phyloP scores from a whole-genome alignment of 2,797 vertebrate species.

The Distichodus sexfasciatus region DNA sequence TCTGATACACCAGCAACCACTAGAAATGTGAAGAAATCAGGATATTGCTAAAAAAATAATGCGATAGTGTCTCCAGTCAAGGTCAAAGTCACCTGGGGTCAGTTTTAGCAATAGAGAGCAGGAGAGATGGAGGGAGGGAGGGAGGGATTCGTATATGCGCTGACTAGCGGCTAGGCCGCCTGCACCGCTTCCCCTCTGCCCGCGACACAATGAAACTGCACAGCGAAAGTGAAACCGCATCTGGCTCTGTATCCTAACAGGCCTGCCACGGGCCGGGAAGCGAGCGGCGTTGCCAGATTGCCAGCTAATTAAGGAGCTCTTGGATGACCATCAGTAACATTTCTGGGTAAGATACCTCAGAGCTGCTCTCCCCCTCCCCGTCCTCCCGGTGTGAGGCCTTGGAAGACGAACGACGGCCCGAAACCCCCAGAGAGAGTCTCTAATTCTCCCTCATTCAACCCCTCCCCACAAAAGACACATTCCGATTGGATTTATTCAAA shows the following conservation, averaged over 20 bases:
- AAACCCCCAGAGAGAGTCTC: constrained; percentile 67
- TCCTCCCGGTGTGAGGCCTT: constrained; percentile 68
- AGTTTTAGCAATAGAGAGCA: constrained; percentile 42
- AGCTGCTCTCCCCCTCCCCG: constrained; percentile 66
- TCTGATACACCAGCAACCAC: too few relatives aligned
- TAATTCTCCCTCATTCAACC: constrained; percentile 61
- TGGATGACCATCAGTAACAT: constrained; percentile 84
- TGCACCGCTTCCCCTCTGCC: constrained; percentile 42
- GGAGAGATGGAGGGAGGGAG: constrained; percentile 27
- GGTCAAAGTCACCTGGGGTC: constrained; percentile 61
- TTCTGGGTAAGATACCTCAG: constrained; percentile 77
- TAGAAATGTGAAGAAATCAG: too few relatives aligned
- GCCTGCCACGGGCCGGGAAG: constrained; percentile 76
- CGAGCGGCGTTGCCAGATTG: constrained; percentile 80
- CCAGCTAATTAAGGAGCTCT: constrained; percentile 83
- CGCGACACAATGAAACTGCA: constrained; percentile 79
- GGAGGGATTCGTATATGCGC: constrained; percentile 22
- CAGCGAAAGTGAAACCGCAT: constrained; percentile 80
- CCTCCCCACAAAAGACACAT: constrained; percentile 68
- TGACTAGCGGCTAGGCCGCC: constrained; percentile 21
- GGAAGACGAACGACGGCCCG: constrained; percentile 72
- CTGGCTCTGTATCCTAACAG: constrained; percentile 79
- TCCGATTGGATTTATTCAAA: constrained; percentile 62
- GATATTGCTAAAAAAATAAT: too few relatives aligned
- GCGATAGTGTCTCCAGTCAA: constrained; percentile 50